These are phyloP conservation scores for Galleria mellonella DNA, from an alignment of 1,140 invertebrate species.

Conservation along the genomic window DNA sequence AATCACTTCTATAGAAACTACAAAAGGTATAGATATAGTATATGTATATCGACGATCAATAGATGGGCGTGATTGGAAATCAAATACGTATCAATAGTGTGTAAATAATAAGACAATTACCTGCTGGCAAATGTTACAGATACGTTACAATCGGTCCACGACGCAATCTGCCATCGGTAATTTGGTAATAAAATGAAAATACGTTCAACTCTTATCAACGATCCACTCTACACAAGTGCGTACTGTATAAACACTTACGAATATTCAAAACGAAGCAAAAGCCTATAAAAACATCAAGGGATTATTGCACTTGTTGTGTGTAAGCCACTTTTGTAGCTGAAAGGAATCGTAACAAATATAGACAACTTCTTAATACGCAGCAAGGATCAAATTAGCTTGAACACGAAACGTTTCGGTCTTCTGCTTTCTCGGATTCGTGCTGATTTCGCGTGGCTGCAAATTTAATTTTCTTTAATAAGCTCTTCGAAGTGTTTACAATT, in stretches of 20 bases:
- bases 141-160: constrained; percentile 51
- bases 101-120: constrained; percentile 56
- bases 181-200: constrained; percentile 75
- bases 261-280: constrained; percentile 28
- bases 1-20: no score
- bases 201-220: constrained; percentile 66
- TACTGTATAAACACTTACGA: constrained; percentile 58
- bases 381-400: constrained; percentile 42
- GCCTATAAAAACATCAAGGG: constrained; percentile 19
- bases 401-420: constrained; percentile 16
- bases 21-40: no score
- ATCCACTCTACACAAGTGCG: constrained; percentile 63
- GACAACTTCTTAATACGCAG: constrained; percentile 7
- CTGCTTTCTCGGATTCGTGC: constrained; percentile 55
- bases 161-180: constrained; percentile 69
- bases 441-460: constrained; percentile 67
- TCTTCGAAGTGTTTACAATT: constrained; percentile 8
- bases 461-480: constrained; percentile 74
- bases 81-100: constrained; percentile 24
- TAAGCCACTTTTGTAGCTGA: not conserved
- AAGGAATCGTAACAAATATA: not conserved
- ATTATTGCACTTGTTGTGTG: constrained; percentile 3
- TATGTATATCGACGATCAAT: no score
- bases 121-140: constrained; percentile 59
- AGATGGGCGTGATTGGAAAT: constrained; percentile 40